Base-by-base conservation (phyloP, 2,797 vertebrate species). In the Cynodonichthys magdalenae region DNA sequence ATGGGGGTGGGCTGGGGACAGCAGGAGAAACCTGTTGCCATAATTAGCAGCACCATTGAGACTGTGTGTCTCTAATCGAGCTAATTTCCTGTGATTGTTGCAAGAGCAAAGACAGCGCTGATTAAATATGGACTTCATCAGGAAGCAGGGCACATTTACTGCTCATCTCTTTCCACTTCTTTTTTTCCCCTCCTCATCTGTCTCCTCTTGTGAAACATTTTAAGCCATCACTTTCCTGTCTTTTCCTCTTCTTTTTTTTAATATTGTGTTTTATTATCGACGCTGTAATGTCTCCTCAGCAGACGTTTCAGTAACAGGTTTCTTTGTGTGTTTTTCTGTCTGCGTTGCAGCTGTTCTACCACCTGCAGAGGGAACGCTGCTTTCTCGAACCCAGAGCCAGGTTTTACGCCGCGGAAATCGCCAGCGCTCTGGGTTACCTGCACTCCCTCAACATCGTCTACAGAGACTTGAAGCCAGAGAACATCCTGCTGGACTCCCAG, bases 381-480 rank as follows among this genome's bases (percentile, higher is more conserved):
- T 99, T 99, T 90, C 93, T 99, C 42, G 98, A 99, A 90, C 98
- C 97, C 0, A 91, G 97, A 80, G 97, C 98, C 44, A 93, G 97
- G 49, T 99, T 99, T 91, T 99, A 99, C 5, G 92, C 98, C 6
- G 98, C 97, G 24, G 98, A 99, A 92, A 99, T 99, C 27, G 96
- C 95, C 83, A 99, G 97, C 69, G 97, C 98, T 0, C 91, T 99
- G 79, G 98, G 98, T 66, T 99, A 99, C 91, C 91, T 99, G 79
- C 98, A 99, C 88, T 99, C 97, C 28, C 90, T 99, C 62, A 98
- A 99, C 89, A 99, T 99, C 0, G 96, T 99, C 64, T 99, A 99
- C 90, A 92, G 97, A 87, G 98, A 99, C 93, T 87, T 99, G 91
- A 99, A 99, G 83, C 98, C 98, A 0, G 98, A 99, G 90, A 99